Conservation (phyloP, 2,797 vertebrate species). For the Ispidina lecontei region DNA sequence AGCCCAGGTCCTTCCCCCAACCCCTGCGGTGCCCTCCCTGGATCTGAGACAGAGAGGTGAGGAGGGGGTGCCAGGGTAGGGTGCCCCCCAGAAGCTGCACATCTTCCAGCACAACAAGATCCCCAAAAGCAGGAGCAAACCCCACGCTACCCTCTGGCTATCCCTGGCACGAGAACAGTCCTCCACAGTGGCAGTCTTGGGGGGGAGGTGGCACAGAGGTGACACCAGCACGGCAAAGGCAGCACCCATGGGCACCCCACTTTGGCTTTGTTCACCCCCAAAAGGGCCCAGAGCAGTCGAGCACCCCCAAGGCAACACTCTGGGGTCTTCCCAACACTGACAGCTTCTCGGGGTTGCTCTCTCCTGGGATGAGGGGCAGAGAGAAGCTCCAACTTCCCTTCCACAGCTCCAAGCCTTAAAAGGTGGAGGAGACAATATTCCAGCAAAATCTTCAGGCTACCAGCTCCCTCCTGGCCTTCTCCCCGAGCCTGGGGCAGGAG, state of each 20-base stretch:
- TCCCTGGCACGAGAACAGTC: background rate
- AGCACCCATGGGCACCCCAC: background rate
- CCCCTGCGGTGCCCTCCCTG: rapidly evolving
- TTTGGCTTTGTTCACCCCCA: rapidly evolving
- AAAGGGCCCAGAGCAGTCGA: rapidly evolving
- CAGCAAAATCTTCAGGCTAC: background rate
- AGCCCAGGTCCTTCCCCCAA: background rate
- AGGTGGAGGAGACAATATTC: background rate
- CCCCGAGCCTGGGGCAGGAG: background rate
- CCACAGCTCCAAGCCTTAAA: background rate
- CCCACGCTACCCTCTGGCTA: rapidly evolving
- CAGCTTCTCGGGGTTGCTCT: background rate
- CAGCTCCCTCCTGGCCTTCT: background rate
- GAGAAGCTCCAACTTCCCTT: background rate
- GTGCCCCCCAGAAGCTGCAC: background rate
- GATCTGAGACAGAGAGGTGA: background rate
- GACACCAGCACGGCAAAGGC: background rate
- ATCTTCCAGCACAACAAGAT: rapidly evolving
- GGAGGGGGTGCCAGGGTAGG: background rate
- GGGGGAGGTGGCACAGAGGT: background rate
- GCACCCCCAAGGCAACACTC: background rate
- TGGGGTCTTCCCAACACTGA: background rate
- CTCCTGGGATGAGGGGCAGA: background rate
- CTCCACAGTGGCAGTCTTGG: rapidly evolving
- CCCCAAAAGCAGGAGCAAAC: background rate